Percentiles rank a stretch among this genome's conserved stretches.
Conservation (phyloP, 2,888 invertebrate genomes). For the Timema cristinae region DNA sequence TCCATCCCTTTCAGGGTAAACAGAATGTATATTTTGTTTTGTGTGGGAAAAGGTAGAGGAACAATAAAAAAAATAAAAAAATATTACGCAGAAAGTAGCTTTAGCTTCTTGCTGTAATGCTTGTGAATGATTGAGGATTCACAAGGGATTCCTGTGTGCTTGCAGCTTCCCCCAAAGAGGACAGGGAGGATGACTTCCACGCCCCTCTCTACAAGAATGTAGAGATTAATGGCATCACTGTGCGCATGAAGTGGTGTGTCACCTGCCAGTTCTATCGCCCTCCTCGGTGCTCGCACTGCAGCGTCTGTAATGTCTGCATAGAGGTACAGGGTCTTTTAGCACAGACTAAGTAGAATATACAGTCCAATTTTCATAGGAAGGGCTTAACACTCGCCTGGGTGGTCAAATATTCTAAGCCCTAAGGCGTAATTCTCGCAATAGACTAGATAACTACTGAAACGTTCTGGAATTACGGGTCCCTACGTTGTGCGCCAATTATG, state of each 20-base stretch:
- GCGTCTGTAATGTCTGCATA: constrained; percentile 98
- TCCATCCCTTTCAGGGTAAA: too few species aligned
- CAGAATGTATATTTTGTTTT: too few species aligned
- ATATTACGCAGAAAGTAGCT: neutral
- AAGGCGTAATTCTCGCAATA: too few species aligned
- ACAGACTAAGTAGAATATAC: constrained; percentile 14
- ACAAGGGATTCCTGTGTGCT: neutral
- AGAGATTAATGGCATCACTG: constrained; percentile 97
- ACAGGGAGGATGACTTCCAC: constrained; percentile 94
- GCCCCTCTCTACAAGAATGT: constrained; percentile 96
- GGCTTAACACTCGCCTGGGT: too few species aligned
- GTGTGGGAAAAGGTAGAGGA: too few species aligned
- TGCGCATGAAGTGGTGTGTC: constrained; percentile 99
- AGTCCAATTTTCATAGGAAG: too few species aligned
- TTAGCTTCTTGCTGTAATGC: neutral
- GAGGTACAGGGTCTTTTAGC: constrained; percentile 59
- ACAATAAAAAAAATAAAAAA: too few species aligned
- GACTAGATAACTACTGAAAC: too few species aligned
- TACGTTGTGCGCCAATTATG: too few species aligned
- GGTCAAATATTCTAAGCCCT: too few species aligned
- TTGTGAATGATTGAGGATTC: too few species aligned
- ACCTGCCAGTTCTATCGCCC: constrained; percentile 99
- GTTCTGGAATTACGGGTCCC: too few species aligned
- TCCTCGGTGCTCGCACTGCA: constrained; percentile 98
- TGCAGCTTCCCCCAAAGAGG: constrained; percentile 94